Percentiles rank a stretch among this genome's conserved stretches.
Evolutionary conservation across 2,888 invertebrate species (phyloP).

Genomic region (Teinopalpus imperialis): DNA sequence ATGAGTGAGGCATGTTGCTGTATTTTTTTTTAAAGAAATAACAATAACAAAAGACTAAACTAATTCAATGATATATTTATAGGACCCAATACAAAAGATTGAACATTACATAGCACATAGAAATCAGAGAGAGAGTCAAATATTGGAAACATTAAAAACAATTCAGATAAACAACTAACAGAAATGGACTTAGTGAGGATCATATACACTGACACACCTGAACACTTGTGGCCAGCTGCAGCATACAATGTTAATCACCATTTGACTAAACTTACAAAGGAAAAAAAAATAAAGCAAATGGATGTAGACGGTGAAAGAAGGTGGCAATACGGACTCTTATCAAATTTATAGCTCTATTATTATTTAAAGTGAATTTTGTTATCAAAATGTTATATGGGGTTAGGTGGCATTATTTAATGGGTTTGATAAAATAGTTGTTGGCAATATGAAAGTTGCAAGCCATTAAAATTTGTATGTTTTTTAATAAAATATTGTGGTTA

Average conservation of each 20-base stretch:
- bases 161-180: constrained; percentile 77
- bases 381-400: too few relatives aligned
- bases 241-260: constrained; percentile 94
- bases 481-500: too few relatives aligned
- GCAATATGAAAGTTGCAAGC: too few relatives aligned
- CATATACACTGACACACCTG: constrained; percentile 91
- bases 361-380: too few relatives aligned
- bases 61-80: constrained; percentile 46
- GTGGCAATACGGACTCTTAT: constrained; percentile 66
- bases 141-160: constrained; percentile 85
- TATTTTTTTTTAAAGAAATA: too few relatives aligned
- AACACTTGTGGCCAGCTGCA: constrained; percentile 89
- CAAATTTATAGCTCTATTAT: constrained; percentile 46
- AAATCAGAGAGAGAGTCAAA: constrained; percentile 90
- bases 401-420: too few relatives aligned
- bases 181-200: constrained; percentile 90
- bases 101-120: constrained; percentile 94
- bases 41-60: too few relatives aligned
- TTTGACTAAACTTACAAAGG: constrained; percentile 91
- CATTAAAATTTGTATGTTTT: too few relatives aligned
- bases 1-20: too few relatives aligned
- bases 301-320: constrained; percentile 57
- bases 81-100: constrained; percentile 87
- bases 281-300: constrained; percentile 83
- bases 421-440: too few relatives aligned